Percentiles rank a stretch among this genome's conserved stretches.
These are phyloP conservation scores for Chaetura pelagica DNA, from an alignment of 2,113 vertebrate species.

Conservation along the genomic window DNA sequence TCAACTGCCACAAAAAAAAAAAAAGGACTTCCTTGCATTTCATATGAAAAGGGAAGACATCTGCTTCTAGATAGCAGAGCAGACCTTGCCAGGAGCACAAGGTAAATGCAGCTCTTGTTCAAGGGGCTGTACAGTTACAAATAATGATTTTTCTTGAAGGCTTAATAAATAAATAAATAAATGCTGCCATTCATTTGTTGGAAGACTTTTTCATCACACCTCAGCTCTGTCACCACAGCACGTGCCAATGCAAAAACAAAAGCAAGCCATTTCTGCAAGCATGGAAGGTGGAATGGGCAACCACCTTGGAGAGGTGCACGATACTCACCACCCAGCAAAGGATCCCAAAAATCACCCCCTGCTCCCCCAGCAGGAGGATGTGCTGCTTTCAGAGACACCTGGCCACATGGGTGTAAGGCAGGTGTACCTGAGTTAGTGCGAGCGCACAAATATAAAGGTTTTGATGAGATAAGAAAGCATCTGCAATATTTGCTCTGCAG, in stretches of 20 bases:
- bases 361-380: neutral
- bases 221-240: neutral
- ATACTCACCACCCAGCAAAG: neutral
- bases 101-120: constrained; percentile 9
- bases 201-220: rapidly evolving
- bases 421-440: rapidly evolving
- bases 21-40: constrained; percentile 9
- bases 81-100: neutral
- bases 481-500: neutral
- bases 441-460: neutral
- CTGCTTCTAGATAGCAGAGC: neutral
- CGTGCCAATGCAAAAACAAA: neutral
- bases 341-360: neutral
- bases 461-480: neutral
- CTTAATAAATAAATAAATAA: neutral
- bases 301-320: rapidly evolving
- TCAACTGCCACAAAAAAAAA: neutral
- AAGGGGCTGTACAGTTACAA: rapidly evolving
- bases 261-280: neutral
- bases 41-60: constrained; percentile 1
- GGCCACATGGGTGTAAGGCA: rapidly evolving
- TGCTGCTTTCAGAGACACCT: neutral
- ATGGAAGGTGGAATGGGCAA: neutral
- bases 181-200: neutral
- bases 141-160: neutral